Base-by-base conservation (phyloP, 2,797 vertebrate species). In the Gorsachius magnificus region DNA sequence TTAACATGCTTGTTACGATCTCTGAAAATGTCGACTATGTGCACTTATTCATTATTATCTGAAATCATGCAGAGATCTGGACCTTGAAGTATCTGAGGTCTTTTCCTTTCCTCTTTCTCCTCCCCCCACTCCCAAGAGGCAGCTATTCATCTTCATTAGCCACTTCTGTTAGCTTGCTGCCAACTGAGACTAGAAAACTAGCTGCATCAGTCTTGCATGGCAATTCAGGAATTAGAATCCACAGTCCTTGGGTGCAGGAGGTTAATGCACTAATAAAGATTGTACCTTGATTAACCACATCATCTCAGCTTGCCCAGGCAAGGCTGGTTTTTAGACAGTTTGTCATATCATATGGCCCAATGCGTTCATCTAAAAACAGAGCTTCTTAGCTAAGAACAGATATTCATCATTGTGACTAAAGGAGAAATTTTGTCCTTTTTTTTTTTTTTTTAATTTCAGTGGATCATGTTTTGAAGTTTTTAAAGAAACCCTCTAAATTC, bases 221-320 rank as follows among this genome's bases (percentile, higher is more conserved):
- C 86, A 97, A 97, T 95, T 93, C 92, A 92, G 94, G 91, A 96
- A 96, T 97, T 96, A 95, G 96, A 97, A 97, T 95, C 91, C 85
- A 91, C 88, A 94, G 93, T 97, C 96, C 92, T 91, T 97, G 94
- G 92, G 93, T 95, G 91, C 95, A 96, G 87, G 88, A 97, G 95
- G 96, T 97, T 97, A 97, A 97, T 95, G 91, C 91, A 94, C 91
- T 96, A 97, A 97, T 96, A 97, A 97, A 97, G 93, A 88, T 94
- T 96, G 93, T 80, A 82, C 96, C 85, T 94, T 97, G 95, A 97
- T 96, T 97, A 97, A 95, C 94, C 96, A 91, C 91, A 95, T 96
- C 87, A 91, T 94, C 82, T 87, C 74, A 92, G 87, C 91, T 95
- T 95, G 89, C 91, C 83, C 46, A 57, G 63, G 88, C 91, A 90